Conservation (phyloP, 2,113 vertebrate species). For the Labeo catla region DNA sequence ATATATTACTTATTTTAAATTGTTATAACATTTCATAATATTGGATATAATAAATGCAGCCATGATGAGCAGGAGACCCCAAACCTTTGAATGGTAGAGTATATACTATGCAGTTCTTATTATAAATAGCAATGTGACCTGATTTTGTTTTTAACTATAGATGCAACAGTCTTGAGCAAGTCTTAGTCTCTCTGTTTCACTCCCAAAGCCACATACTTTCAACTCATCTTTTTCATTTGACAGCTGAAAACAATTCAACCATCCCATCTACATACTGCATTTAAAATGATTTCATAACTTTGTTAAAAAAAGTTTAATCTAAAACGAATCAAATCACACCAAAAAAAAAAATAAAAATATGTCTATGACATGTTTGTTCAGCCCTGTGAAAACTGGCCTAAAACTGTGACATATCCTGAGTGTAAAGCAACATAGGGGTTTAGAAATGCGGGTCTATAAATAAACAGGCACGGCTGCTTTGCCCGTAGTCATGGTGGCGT, state of each 20-base stretch:
- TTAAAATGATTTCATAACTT: not conserved
- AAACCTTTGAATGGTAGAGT: not conserved
- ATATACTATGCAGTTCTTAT: not conserved
- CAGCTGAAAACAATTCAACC: not conserved
- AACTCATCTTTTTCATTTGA: not conserved
- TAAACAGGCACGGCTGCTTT: constrained; percentile 41
- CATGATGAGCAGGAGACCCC: not conserved
- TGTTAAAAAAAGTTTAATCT: not conserved
- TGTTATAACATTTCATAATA: not conserved
- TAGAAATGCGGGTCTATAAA: constrained; percentile 43
- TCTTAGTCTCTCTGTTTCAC: not conserved
- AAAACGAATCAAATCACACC: not conserved
- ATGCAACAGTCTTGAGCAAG: not conserved
- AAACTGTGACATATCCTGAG: not conserved
- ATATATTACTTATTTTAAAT: not conserved
- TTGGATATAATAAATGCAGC: not conserved
- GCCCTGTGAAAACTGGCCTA: not conserved
- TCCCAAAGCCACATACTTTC: not conserved
- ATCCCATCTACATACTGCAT: not conserved
- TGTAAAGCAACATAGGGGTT: constrained; percentile 35
- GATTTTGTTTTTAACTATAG: not conserved
- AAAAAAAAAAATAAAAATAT: not conserved
- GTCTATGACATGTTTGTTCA: not conserved
- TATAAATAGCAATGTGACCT: not conserved
- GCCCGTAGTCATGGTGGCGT: constrained; percentile 16